A percentile compares a stretch with the other conserved stretches of the same genome.
These are phyloP conservation scores for Xestoiulus laeticollis DNA, from an alignment of 2,888 invertebrate genomes.

Conservation along the genomic window DNA sequence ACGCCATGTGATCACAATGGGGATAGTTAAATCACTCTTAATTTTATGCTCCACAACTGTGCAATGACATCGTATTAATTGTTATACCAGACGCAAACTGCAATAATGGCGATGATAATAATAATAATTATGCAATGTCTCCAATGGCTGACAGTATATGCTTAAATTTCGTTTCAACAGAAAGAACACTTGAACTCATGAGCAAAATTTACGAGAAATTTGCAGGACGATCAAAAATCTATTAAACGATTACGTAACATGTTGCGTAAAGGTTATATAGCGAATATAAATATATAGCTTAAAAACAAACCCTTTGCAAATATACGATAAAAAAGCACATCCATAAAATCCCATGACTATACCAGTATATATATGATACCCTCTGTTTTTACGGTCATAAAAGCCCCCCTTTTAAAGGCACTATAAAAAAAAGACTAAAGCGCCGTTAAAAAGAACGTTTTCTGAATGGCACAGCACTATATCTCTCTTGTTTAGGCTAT, in stretches of 20 bases:
- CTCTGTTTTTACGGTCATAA: slow-evolving; percentile 25
- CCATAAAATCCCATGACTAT: background rate
- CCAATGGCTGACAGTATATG: background rate
- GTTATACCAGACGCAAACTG: slow-evolving; percentile 13
- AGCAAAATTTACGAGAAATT: background rate
- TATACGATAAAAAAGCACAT: slow-evolving; percentile 1
- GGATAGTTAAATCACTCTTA: slow-evolving; percentile 45
- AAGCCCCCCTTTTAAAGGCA: background rate
- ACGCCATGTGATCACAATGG: slow-evolving; percentile 35
- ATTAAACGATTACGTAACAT: background rate
- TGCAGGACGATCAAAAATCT: background rate
- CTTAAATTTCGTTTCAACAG: background rate
- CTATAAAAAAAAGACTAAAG: slow-evolving; percentile 43
- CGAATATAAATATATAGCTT: background rate
- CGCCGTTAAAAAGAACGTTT: slow-evolving; percentile 24
- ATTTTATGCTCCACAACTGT: slow-evolving; percentile 35
- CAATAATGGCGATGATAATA: background rate
- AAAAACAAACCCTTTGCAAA: slow-evolving; percentile 15
- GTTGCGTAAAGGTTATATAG: background rate
- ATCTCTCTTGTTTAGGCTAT: background rate
- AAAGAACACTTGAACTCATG: background rate
- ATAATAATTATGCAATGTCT: background rate
- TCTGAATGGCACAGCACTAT: slow-evolving; percentile 29
- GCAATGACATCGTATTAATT: slow-evolving; percentile 1
- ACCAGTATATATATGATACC: background rate